A percentile compares a stretch with the other conserved stretches of the same genome.
phyloP scores from a whole-genome alignment of 2,113 vertebrate species.

The Scytalopus superciliaris region DNA sequence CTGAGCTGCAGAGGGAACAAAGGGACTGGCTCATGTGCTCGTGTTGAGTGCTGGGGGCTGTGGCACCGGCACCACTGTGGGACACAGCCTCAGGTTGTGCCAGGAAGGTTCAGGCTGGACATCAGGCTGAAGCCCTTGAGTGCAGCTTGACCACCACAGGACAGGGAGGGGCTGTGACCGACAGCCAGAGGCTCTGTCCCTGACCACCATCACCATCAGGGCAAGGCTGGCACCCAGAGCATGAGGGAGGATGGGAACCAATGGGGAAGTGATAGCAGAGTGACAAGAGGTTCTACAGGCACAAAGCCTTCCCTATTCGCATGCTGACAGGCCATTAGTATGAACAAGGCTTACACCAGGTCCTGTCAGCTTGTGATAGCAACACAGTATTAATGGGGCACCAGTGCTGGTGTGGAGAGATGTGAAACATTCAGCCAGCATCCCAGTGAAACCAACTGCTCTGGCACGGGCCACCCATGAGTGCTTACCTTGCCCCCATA shows the following conservation, averaged over 20 bases:
- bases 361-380: background rate
- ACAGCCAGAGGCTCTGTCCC: background rate
- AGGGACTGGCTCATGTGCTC: background rate
- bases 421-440: background rate
- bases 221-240: background rate
- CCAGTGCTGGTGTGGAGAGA: background rate
- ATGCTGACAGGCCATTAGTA: background rate
- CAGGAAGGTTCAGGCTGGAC: accelerated
- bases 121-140: background rate
- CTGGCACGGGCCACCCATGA: accelerated
- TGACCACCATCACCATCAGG: background rate
- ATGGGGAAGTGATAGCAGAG: background rate
- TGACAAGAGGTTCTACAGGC: background rate
- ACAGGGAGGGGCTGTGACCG: background rate
- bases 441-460: background rate
- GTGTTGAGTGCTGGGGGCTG: background rate
- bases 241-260: background rate
- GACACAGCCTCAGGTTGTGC: background rate
- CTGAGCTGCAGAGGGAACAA: accelerated
- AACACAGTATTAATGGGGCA: background rate
- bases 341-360: background rate
- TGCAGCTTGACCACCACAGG: accelerated
- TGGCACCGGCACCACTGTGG: background rate
- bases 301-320: background rate
- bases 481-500: background rate